Evolutionary conservation across 2,113 vertebrate species (phyloP).

Genomic region (Chaetodon auriga): DNA sequence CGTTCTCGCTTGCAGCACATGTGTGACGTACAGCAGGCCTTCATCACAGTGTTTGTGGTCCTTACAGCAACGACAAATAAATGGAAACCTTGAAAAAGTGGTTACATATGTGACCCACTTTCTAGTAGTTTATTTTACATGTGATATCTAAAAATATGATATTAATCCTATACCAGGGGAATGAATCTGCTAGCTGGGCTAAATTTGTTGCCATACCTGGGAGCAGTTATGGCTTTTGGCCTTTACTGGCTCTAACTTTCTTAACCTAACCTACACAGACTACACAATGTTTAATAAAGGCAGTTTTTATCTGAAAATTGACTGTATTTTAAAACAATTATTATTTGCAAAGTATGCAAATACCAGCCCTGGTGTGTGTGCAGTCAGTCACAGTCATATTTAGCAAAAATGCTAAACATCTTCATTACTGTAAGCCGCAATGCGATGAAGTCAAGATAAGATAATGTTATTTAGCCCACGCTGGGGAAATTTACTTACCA

Average conservation of each 20-base stretch:
- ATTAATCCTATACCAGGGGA: background rate
- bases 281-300: background rate
- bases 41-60: background rate
- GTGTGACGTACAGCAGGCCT: background rate
- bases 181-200: background rate
- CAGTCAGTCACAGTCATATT: background rate
- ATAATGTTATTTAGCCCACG: no score
- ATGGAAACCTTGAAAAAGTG: background rate
- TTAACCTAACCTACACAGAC: background rate
- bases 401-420: background rate
- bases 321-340: no score
- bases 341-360: background rate
- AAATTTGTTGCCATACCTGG: background rate
- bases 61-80: background rate
- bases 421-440: background rate
- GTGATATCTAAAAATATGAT: background rate
- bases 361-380: background rate
- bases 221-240: background rate
- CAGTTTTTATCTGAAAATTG: no score
- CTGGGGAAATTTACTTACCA: background rate
- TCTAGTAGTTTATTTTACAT: background rate
- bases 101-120: background rate
- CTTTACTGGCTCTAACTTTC: background rate
- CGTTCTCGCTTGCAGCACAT: background rate
- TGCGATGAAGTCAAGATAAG: background rate